Conservation (phyloP, 2,888 invertebrate species). For the Acleris laterana region DNA sequence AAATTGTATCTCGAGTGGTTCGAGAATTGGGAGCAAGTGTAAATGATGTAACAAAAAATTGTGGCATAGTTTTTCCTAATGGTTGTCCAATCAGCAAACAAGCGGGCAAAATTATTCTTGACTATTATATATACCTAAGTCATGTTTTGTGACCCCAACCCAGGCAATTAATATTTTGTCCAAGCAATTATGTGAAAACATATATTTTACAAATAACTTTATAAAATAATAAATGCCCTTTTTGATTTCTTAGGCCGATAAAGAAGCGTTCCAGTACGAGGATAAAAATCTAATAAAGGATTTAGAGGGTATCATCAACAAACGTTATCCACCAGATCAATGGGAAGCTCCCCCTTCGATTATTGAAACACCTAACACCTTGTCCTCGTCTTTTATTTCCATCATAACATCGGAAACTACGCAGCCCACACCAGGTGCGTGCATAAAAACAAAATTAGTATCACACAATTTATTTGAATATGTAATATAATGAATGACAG, state of each 20-base stretch:
- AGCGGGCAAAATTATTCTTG: too few relatives aligned
- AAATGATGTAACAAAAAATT: too few relatives aligned
- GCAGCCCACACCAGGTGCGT: constrained; percentile 70
- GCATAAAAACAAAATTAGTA: background rate
- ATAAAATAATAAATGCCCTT: too few relatives aligned
- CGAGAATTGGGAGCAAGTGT: too few relatives aligned
- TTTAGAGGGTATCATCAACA: constrained; percentile 51
- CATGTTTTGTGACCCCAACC: too few relatives aligned
- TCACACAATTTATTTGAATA: background rate
- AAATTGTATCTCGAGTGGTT: too few relatives aligned
- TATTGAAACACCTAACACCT: constrained; percentile 51
- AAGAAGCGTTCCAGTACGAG: constrained; percentile 44
- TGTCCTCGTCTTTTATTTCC: constrained; percentile 73
- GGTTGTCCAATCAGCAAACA: too few relatives aligned
- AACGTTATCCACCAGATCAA: constrained; percentile 51
- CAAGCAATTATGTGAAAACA: too few relatives aligned
- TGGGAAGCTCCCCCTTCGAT: constrained; percentile 42
- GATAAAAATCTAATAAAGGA: constrained; percentile 52
- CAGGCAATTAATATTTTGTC: too few relatives aligned
- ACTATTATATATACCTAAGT: too few relatives aligned
- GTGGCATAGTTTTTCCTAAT: too few relatives aligned
- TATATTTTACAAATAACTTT: too few relatives aligned
- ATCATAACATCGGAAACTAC: constrained; percentile 67
- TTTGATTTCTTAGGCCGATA: constrained; percentile 41
- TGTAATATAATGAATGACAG: background rate